Conservation (phyloP, 2,888 invertebrate genomes). For the Drosophila gaucha region DNA sequence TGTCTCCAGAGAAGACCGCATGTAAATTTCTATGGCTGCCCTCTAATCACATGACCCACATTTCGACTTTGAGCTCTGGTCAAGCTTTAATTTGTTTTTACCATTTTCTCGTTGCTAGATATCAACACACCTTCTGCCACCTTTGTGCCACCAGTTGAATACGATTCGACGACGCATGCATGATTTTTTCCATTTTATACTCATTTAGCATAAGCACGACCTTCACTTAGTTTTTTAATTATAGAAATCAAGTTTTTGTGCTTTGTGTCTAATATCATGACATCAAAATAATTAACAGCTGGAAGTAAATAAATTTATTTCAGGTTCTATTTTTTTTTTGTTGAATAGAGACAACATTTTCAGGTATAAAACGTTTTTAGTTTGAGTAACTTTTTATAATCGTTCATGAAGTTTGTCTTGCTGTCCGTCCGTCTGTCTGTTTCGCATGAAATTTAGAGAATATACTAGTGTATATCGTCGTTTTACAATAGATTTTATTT, state of each 20-base stretch:
- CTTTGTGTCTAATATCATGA: not conserved
- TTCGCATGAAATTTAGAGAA: too few relatives aligned
- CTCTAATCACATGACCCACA: constrained; percentile 41
- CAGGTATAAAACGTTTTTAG: too few relatives aligned
- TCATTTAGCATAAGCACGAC: not conserved
- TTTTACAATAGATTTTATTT: too few relatives aligned
- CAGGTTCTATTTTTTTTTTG: not conserved
- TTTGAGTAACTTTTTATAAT: not conserved
- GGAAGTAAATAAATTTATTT: not conserved
- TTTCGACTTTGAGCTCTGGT: constrained; percentile 38
- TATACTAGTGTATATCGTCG: too few relatives aligned
- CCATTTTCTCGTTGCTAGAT: constrained; percentile 19
- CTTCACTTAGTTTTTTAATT: not conserved
- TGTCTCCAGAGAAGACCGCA: constrained; percentile 11
- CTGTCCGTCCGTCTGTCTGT: too few relatives aligned
- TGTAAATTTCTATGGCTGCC: constrained; percentile 68
- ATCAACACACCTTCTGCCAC: constrained; percentile 19
- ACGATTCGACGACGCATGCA: not conserved
- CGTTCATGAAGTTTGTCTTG: too few relatives aligned
- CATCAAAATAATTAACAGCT: not conserved
- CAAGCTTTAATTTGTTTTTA: constrained; percentile 31
- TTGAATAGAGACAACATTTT: not conserved
- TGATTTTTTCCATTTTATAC: not conserved
- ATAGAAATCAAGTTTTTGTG: not conserved
- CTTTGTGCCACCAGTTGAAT: constrained; percentile 30